Base-by-base conservation (phyloP, 2,797 vertebrate genomes). In the Halcyon badia region DNA sequence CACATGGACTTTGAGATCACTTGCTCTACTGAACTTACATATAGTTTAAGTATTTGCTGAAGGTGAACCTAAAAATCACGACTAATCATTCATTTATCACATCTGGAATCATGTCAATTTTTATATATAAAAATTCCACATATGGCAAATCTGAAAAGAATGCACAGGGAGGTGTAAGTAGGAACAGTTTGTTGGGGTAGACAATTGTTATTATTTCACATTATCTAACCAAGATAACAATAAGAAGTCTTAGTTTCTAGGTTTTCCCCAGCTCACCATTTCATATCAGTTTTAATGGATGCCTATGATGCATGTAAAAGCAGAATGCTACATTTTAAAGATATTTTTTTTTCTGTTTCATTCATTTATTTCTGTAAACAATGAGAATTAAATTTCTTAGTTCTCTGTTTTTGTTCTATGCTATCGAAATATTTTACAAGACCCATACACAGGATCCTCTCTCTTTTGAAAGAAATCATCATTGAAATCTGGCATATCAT, bases 401-500 rank as follows among this genome's bases (percentile, higher is more conserved):
- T 85, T 66, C 70, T 89, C 25, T 86, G 51, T 3, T 95, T 95
- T 88, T 94, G 37, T 88, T 94, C 60, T 83, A 17, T 57, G 25
- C 60, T 94, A 83, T 85, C 58, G 68, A 89, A 97, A 93, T 96
- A 94, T 96, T 96, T 97, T 81, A 79, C 87, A 65, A 95, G 90
- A 39, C 70, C 73, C 48, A 84, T 75, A 80, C 26, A 93, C 37
- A 92, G 33, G 35, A 91, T 96, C 71, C 28, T 91, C 58, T 90
- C 46, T 90, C 68, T 93, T 85, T 95, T 91, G 37, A 93, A 89
- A 92, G 18, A 94, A 93, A 71, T 87, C 81, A 83, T 92, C 83
- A 73, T 48, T 95, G 90, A 94, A 94, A 94, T 87, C 80, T 96
- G 86, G 87, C 75, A 95, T 94, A 93, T 94, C 87, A 72, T 95